Evolutionary conservation across 2,888 invertebrate genomes (phyloP).

Genomic region (Apotomis turbidana): DNA sequence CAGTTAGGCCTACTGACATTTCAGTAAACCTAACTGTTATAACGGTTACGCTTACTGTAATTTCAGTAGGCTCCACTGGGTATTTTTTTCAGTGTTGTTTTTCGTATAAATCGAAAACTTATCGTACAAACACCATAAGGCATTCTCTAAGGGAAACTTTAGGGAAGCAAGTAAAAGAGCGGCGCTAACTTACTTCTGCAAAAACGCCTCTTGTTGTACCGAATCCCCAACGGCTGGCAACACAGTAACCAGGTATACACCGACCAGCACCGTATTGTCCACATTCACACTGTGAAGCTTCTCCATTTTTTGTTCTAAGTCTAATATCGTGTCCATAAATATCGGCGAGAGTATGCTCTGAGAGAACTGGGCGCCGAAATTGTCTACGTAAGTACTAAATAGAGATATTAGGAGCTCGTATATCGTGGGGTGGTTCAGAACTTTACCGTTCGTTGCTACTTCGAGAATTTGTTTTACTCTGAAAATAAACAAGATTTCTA

Average conservation of each 20-base stretch:
- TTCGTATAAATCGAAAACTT: too few relatives aligned
- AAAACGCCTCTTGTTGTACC: slow-evolving; percentile 77
- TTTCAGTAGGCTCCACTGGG: too few relatives aligned
- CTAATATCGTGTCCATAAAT: slow-evolving; percentile 82
- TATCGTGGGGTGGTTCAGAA: slow-evolving; percentile 63
- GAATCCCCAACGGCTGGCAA: slow-evolving; percentile 79
- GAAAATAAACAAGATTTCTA: slow-evolving; percentile 50
- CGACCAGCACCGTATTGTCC: slow-evolving; percentile 83
- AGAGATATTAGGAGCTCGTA: slow-evolving; percentile 70
- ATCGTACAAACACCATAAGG: background rate
- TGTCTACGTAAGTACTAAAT: slow-evolving; percentile 79
- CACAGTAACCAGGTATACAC: slow-evolving; percentile 84
- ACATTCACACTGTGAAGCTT: slow-evolving; percentile 79
- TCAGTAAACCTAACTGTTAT: too few relatives aligned
- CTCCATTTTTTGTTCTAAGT: slow-evolving; percentile 85
- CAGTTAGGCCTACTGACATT: too few relatives aligned
- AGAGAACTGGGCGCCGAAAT: slow-evolving; percentile 87
- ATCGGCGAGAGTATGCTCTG: slow-evolving; percentile 81
- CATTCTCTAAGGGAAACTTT: background rate
- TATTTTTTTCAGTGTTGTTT: too few relatives aligned
- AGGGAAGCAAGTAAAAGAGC: background rate
- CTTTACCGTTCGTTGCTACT: slow-evolving; percentile 62
- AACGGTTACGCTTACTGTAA: too few relatives aligned
- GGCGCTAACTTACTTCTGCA: slow-evolving; percentile 81
- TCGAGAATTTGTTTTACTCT: slow-evolving; percentile 75